A percentile compares a stretch with the other conserved stretches of the same genome.
Conservation (phyloP, 2,888 invertebrate species). For the Dicyrtomina minuta region DNA sequence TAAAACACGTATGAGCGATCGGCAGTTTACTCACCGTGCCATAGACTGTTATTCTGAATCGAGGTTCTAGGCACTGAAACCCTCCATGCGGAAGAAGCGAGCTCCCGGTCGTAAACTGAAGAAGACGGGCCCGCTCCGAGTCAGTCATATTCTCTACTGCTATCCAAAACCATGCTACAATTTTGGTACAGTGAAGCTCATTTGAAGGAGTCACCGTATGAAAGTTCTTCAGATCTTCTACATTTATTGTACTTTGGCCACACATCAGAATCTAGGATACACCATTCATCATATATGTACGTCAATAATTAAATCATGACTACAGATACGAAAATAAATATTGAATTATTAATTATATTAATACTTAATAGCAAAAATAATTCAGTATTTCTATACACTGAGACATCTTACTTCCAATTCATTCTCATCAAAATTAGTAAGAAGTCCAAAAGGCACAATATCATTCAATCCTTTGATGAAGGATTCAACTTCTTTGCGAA, state of each 20-base stretch:
- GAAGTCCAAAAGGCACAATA: conserved; percentile 59
- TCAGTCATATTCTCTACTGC: conserved; percentile 58
- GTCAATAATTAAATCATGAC: too few relatives aligned
- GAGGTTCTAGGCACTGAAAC: conserved; percentile 82
- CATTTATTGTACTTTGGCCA: conserved; percentile 59
- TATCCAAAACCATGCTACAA: conserved; percentile 59
- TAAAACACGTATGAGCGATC: conserved; percentile 79
- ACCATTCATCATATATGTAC: too few relatives aligned
- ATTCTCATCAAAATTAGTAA: conserved; percentile 61
- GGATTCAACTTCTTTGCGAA: conserved; percentile 58
- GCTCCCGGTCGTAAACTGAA: conserved; percentile 63
- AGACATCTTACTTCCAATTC: conserved; percentile 59
- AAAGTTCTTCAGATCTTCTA: conserved; percentile 58
- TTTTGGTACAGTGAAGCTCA: conserved; percentile 33
- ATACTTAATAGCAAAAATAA: too few relatives aligned
- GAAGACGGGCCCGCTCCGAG: conserved; percentile 59
- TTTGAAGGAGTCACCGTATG: conserved; percentile 33
- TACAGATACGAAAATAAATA: too few relatives aligned
- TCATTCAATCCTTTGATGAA: conserved; percentile 59
- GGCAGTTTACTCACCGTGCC: conserved; percentile 86
- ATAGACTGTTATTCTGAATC: conserved; percentile 87
- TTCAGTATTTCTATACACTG: too few relatives aligned
- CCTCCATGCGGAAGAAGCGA: conserved; percentile 88
- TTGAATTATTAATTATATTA: too few relatives aligned
- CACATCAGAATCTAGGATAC: conserved; percentile 59